Evolutionary conservation across 92 coral and sea anemone species (phyloP), one percentile per base, ranked within the genome.

Genomic region (Ricordea florida): DNA sequence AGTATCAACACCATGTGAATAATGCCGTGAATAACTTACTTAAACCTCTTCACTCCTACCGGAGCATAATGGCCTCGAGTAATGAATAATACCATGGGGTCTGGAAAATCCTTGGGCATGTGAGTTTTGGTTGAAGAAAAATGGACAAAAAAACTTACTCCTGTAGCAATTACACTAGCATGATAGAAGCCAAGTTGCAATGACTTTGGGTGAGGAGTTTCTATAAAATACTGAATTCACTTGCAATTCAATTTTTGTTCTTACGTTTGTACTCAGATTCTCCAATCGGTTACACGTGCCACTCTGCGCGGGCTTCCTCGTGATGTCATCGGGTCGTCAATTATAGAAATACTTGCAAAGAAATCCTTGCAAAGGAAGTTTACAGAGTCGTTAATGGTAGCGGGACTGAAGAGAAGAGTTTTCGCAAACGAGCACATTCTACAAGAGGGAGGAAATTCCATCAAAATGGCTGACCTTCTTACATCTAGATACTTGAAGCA

Each of bases 401-500:
- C 31, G 26, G 81, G 70, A 33, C 36, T 74, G 33, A 44, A 33
- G 21, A 44, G 71, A 36, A 61, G 23, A 22, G 31, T 46, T 22
- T 31, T 40, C 3, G 71, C 59, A 29, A 37, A 45, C 45, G 81
- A 61, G 31, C 34, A 44, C 26, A 61, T 60, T 28, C 35, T 17
- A 14, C 29, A 59, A 61, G 62, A 32, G 6, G 50, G 61, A 7
- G 50, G 60, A 13, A 74, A 46, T 22, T 35, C 9, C 47, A 74
- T 74, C 8, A 74, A 49, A 40, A 29, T 74, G 69, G 62, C 26
- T 21, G 33, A 74, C 45, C 34, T 74, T 20, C 21, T 74, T 2
- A 46, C 58, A 16, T 74, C 43, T 50, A 52, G 32, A 18, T 34
- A 37, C 69, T 74, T 74, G 29, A 51, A 61, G 36, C 66, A 50